Percentiles rank a stretch among this genome's conserved stretches.
phyloP scores from a whole-genome alignment of 2,797 vertebrate species.

The Sylvilagus floridanus region DNA sequence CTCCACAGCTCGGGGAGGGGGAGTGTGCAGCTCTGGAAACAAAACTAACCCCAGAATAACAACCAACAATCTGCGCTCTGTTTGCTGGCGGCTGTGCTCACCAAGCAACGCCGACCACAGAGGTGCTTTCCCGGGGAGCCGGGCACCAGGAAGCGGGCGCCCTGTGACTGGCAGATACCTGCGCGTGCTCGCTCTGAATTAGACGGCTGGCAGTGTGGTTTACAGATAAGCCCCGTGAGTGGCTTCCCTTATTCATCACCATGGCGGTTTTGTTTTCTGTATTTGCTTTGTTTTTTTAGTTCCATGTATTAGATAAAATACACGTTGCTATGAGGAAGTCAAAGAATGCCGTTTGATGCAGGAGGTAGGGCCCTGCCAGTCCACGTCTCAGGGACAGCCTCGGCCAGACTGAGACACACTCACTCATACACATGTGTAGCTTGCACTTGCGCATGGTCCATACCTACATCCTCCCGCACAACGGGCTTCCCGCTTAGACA shows the following conservation, averaged over 20 bases:
- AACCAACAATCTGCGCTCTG: background rate
- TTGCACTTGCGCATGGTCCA: too few species aligned
- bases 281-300: background rate
- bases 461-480: too few species aligned
- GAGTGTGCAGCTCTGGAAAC: background rate
- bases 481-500: too few species aligned
- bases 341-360: background rate
- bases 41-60: too few species aligned
- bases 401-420: background rate
- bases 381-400: background rate
- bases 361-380: background rate
- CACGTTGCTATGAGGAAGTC: background rate
- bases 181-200: fast-evolving
- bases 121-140: too few species aligned
- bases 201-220: fast-evolving
- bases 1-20: background rate
- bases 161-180: background rate
- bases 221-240: fast-evolving
- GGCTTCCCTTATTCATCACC: background rate
- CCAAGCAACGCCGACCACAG: background rate
- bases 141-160: background rate
- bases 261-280: background rate
- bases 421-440: background rate
- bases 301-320: background rate
- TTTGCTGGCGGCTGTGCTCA: background rate